Evolutionary conservation across 2,797 vertebrate genomes (phyloP), one percentile per base, ranked within the genome.

Genomic region (Anolis apletophallus): DNA sequence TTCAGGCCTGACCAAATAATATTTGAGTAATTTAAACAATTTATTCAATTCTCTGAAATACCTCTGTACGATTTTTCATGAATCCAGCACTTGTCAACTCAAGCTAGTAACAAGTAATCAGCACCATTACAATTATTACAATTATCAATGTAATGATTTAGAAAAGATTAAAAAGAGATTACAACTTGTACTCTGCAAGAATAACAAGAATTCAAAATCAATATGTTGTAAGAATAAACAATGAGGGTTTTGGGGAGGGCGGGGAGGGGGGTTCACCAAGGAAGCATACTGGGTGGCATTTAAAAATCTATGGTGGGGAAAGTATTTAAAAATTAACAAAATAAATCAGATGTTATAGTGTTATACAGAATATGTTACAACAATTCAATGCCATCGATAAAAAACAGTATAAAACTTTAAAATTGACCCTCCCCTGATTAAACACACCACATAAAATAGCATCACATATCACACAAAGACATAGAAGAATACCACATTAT

Each of bases 31-130:
- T 26, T 34, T 17, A 32, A 36, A 26, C 64, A 57, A 72, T 85
- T 85, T 64, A 73, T 85, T 85, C 52, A 21, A 50, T 54, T 72
- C 46, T 67, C 54, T 68, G 67, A 68, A 67, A 75, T 32, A 75
- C 5, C 7, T 46, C 46, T 74, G 23, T 32, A 55, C 19, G 7
- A 55, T 54, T 77, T 34, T 76, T 84, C 59, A 64, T 67, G 40
- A 29, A n/a, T 23, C 23, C 81, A 83, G 36, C 54, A 79, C 40
- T 73, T 13, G 32, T 67, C 84, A 46, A n/a, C 17, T 36, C 26
- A 74, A 74, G 72, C 29, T 17, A 69, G 61, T 81, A 80, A 86
- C 46, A 81, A 52, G 14, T 29, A 81, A 67, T 52, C 16, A 74
- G 55, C 36, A 75, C 40, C 46, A 50, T 34, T 23, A 19, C 46